phyloP scores from a whole-genome alignment of 2,888 invertebrate species.

The Caenorhabditis drosophilae region DNA sequence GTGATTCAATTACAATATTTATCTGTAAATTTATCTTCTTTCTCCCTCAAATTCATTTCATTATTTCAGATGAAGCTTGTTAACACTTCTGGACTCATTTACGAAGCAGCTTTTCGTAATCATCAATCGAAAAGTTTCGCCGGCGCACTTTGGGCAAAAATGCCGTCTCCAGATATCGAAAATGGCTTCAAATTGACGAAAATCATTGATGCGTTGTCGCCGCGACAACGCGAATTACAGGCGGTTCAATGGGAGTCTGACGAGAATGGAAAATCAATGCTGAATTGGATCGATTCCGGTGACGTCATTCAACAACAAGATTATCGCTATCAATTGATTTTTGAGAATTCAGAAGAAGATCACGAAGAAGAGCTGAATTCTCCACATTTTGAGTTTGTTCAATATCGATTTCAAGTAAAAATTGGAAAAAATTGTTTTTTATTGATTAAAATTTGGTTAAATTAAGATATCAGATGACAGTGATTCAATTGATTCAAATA shows the following conservation, averaged over 20 bases:
- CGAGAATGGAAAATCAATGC: slow-evolving; percentile 20
- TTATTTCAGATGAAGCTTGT: slow-evolving; percentile 19
- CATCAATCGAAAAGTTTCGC: slow-evolving; percentile 37
- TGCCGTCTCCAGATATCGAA: slow-evolving; percentile 29
- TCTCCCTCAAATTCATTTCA: not conserved
- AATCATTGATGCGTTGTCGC: slow-evolving; percentile 24
- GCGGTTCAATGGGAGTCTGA: slow-evolving; percentile 26
- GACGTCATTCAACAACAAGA: slow-evolving; percentile 9
- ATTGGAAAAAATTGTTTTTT: not conserved
- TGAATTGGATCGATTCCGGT: slow-evolving; percentile 35
- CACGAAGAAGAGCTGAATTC: slow-evolving; percentile 6
- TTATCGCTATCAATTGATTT: slow-evolving; percentile 36
- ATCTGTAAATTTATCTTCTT: slow-evolving; percentile 13
- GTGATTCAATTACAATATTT: slow-evolving; percentile 33
- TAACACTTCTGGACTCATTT: slow-evolving; percentile 10
- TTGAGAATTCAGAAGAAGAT: slow-evolving; percentile 17
- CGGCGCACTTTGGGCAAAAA: slow-evolving; percentile 42
- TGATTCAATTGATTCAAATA: slow-evolving; percentile 4
- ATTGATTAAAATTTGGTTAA: too few species aligned
- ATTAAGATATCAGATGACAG: too few species aligned
- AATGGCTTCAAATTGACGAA: slow-evolving; percentile 16
- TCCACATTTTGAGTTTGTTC: slow-evolving; percentile 29
- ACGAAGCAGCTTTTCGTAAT: slow-evolving; percentile 35
- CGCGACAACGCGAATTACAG: slow-evolving; percentile 20
- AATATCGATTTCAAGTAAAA: slow-evolving; percentile 37